A percentile compares a stretch with the other conserved stretches of the same genome.
These are phyloP conservation scores for Metopia argyrocephala DNA, from an alignment of 2,888 invertebrate species.

Conservation along the genomic window DNA sequence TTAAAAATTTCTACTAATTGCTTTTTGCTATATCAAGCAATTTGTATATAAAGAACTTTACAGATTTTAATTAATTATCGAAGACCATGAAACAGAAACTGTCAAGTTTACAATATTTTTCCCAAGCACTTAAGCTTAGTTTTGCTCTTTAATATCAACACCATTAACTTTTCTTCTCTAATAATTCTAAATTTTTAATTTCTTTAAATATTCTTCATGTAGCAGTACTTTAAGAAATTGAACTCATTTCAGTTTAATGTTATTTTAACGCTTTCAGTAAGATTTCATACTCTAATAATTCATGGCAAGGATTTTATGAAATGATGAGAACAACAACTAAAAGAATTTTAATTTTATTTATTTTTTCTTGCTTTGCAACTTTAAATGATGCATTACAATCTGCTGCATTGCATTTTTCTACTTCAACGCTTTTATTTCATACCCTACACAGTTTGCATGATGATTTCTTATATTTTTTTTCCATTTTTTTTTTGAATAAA, in stretches of 20 bases:
- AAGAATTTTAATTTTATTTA: background rate
- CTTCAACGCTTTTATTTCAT: slow-evolving; percentile 47
- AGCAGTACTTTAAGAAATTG: background rate
- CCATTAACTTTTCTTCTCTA: no score
- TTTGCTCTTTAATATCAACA: no score
- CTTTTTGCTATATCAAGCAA: no score
- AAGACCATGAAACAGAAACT: no score
- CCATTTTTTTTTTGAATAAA: background rate
- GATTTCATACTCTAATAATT: slow-evolving; percentile 46
- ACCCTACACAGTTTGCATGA: slow-evolving; percentile 28
- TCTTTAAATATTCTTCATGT: background rate
- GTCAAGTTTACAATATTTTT: no score
- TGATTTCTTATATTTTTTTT: slow-evolving; percentile 10
- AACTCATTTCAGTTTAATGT: slow-evolving; percentile 32
- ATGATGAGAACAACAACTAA: background rate
- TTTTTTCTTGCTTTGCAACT: slow-evolving; percentile 37
- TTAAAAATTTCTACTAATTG: no score
- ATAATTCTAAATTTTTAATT: background rate
- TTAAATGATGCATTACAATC: slow-evolving; percentile 57
- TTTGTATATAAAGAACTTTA: no score
- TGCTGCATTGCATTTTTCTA: slow-evolving; percentile 55
- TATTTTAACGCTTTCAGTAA: background rate
- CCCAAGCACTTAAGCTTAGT: no score
- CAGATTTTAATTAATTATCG: no score
- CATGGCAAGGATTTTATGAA: slow-evolving; percentile 13